Percentiles rank a stretch among this genome's conserved stretches.
Evolutionary conservation across 2,113 vertebrate genomes (phyloP).

Genomic region (Chloropsis hardwickii): DNA sequence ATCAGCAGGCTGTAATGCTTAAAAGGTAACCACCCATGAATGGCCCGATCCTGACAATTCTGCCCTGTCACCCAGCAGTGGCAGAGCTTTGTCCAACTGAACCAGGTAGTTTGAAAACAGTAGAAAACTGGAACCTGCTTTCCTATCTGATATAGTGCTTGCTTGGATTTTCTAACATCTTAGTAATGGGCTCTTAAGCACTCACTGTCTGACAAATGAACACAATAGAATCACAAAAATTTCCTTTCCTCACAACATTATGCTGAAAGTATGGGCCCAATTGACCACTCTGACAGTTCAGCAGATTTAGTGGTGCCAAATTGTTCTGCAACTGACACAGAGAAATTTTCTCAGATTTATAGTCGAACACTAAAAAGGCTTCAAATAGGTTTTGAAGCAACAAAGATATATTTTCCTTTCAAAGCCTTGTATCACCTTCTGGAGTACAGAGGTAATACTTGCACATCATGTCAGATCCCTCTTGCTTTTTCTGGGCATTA

Average conservation of each 20-base stretch:
- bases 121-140: neutral
- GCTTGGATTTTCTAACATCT: neutral
- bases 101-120: neutral
- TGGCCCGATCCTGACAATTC: neutral
- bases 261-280: neutral
- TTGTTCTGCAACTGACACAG: neutral
- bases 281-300: neutral
- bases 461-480: neutral
- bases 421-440: neutral
- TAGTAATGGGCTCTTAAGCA: neutral
- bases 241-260: neutral
- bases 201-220: neutral
- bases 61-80: neutral
- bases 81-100: neutral
- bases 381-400: neutral
- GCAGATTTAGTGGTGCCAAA: neutral
- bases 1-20: neutral
- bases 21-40: neutral
- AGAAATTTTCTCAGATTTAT: constrained; percentile 11
- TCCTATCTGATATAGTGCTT: neutral
- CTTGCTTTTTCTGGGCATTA: neutral
- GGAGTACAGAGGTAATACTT: neutral
- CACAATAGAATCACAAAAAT: neutral
- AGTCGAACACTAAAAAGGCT: neutral
- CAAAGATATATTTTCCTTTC: neutral